Conservation (phyloP, 2,797 vertebrate species). For the Sciurus vulgaris region DNA sequence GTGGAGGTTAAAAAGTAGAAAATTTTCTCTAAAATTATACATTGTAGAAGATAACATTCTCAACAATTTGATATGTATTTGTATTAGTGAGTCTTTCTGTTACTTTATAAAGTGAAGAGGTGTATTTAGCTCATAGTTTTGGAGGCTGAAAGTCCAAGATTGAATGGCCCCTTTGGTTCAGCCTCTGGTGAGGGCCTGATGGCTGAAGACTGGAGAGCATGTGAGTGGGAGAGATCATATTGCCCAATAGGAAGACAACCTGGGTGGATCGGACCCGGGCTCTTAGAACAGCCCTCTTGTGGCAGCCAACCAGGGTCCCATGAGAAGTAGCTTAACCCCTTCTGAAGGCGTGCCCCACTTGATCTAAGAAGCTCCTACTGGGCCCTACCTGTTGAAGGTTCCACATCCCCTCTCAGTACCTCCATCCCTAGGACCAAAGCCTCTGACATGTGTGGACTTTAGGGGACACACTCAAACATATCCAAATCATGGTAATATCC, state of each 20-base stretch:
- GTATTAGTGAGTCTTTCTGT: neutral
- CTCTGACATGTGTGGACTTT: too few relatives aligned
- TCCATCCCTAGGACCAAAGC: neutral
- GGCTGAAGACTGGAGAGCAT: neutral
- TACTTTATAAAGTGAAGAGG: neutral
- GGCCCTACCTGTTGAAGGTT: neutral
- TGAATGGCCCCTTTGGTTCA: neutral
- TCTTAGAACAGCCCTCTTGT: too few relatives aligned
- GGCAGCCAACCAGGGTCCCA: neutral
- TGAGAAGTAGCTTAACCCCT: neutral
- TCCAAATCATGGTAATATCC: neutral
- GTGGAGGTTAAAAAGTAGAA: neutral
- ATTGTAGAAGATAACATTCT: neutral
- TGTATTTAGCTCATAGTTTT: neutral
- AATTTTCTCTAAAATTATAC: neutral
- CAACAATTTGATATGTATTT: neutral
- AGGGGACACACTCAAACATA: neutral
- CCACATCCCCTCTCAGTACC: neutral
- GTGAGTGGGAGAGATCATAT: neutral
- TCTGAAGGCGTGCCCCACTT: neutral
- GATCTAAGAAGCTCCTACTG: neutral
- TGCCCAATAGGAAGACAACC: neutral
- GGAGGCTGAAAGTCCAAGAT: neutral
- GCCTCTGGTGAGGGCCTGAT: neutral
- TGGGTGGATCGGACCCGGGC: neutral